These are phyloP conservation scores for Hippolais icterina DNA, from an alignment of 2,113 vertebrate species.

Conservation along the genomic window DNA sequence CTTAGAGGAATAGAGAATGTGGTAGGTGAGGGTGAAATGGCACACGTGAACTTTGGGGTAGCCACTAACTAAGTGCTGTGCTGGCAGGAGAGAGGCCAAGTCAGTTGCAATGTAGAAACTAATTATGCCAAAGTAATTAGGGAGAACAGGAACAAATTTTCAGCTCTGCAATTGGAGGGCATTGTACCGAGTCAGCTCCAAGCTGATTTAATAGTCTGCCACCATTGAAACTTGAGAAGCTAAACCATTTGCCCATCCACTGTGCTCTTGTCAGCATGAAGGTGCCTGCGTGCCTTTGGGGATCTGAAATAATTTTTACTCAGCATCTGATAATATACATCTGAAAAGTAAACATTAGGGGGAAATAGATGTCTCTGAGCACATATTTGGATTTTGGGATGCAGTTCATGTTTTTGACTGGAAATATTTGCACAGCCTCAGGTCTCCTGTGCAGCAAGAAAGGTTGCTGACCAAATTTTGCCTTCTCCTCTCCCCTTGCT, in stretches of 20 bases:
- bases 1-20: background rate
- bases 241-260: background rate
- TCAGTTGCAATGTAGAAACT: background rate
- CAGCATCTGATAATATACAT: background rate
- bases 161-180: background rate
- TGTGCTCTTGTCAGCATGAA: background rate
- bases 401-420: background rate
- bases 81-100: background rate
- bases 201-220: background rate
- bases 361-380: background rate
- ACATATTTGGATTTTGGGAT: background rate
- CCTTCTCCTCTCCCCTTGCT: background rate
- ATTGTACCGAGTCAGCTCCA: background rate
- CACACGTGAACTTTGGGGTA: background rate
- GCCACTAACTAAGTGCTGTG: background rate
- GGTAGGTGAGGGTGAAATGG: background rate
- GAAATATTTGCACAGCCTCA: background rate
- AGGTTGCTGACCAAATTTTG: background rate
- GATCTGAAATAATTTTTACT: background rate
- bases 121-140: slow-evolving; percentile 20
- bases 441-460: background rate
- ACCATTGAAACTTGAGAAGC: background rate
- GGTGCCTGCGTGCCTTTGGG: background rate
- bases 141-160: background rate
- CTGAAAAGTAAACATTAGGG: background rate